phyloP scores from a whole-genome alignment of 1,140 invertebrate species.

The Hydropsyche tenuis region DNA sequence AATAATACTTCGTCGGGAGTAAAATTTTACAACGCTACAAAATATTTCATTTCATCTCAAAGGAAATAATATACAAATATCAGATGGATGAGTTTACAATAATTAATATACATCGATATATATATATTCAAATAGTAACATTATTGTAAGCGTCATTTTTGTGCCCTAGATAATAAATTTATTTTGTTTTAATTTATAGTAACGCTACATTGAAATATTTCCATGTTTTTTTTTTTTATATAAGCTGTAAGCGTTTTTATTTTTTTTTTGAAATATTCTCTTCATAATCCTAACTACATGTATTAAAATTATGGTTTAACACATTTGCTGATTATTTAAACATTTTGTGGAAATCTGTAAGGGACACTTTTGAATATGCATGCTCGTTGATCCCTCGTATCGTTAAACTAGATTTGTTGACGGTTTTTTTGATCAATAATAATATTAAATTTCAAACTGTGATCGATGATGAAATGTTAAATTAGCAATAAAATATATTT shows the following conservation, averaged over 20 bases:
- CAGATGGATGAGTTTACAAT: not conserved
- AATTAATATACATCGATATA: constrained; percentile 23
- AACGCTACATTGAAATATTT: constrained; percentile 38
- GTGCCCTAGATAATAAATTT: constrained; percentile 49
- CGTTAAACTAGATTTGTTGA: constrained; percentile 13
- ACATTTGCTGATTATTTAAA: constrained; percentile 1
- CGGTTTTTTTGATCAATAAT: not conserved
- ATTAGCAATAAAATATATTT: not conserved
- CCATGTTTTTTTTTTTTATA: too few species aligned
- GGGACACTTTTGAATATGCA: constrained; percentile 48
- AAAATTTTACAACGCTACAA: not conserved
- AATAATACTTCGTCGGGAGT: not conserved
- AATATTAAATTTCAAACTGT: not conserved
- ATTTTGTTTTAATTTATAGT: constrained; percentile 38
- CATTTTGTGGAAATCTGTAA: constrained; percentile 43
- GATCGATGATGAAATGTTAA: not conserved
- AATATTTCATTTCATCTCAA: not conserved
- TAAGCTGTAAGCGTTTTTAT: constrained; percentile 47
- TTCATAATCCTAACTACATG: constrained; percentile 19
- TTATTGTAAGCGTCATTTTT: constrained; percentile 51
- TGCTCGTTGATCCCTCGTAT: constrained; percentile 46
- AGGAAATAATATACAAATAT: not conserved
- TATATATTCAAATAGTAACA: constrained; percentile 38
- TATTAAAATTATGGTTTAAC: not conserved
- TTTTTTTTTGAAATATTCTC: constrained; percentile 10